Percentiles rank a stretch among this genome's conserved stretches.
Conservation (phyloP, 2,888 invertebrate genomes). For the Dasysyrphus albostriatus region DNA sequence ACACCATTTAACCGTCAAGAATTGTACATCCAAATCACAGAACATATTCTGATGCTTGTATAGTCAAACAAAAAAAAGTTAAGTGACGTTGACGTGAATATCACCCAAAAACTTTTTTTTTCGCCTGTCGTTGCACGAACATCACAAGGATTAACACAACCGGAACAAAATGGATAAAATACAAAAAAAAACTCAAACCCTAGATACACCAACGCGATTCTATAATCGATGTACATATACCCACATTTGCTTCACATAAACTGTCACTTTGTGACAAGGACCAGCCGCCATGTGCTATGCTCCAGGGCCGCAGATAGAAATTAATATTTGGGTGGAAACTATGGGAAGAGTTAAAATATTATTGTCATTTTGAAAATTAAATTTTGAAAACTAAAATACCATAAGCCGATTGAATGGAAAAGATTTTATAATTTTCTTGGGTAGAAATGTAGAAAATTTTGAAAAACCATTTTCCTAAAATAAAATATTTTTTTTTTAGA, state of each 20-base stretch:
- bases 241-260: constrained; percentile 41
- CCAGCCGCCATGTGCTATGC: constrained; percentile 24
- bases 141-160: constrained; percentile 44
- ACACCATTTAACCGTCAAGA: constrained; percentile 6
- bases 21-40: constrained; percentile 9
- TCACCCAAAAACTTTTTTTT: constrained; percentile 27
- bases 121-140: constrained; percentile 39
- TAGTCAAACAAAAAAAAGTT: constrained; percentile 1
- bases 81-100: constrained; percentile 38
- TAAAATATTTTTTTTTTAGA: too few relatives aligned
- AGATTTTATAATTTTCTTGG: too few relatives aligned
- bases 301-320: neutral
- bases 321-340: neutral
- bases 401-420: too few relatives aligned
- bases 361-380: too few relatives aligned
- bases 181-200: neutral
- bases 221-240: constrained; percentile 23
- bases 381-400: too few relatives aligned
- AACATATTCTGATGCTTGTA: neutral
- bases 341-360: neutral
- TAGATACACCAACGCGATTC: constrained; percentile 9
- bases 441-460: too few relatives aligned
- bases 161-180: constrained; percentile 20
- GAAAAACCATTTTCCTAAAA: too few relatives aligned
- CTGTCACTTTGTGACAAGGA: constrained; percentile 47